phyloP scores from a whole-genome alignment of 2,888 invertebrate species.

The Ormyrus thymus region DNA sequence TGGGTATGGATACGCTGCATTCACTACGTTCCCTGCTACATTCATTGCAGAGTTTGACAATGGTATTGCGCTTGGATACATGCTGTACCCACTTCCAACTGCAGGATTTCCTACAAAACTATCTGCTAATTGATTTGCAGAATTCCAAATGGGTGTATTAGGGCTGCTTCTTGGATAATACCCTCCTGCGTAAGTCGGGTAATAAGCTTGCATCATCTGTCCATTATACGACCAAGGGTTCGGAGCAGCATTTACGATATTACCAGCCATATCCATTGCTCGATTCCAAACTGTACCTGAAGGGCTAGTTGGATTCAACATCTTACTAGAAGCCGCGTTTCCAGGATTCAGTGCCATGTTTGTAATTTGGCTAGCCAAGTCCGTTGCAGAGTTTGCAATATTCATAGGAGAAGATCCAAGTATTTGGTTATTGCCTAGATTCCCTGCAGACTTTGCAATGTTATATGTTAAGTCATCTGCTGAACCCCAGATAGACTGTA shows the following conservation, averaged over 20 bases:
- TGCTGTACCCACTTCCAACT: too few relatives aligned
- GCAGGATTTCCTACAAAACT: background rate
- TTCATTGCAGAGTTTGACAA: background rate
- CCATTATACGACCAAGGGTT: too few relatives aligned
- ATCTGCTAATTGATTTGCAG: conserved; percentile 18
- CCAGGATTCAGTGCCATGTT: conserved; percentile 12
- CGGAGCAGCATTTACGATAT: too few relatives aligned
- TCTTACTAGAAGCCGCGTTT: background rate
- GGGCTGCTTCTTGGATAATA: background rate
- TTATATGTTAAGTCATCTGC: background rate
- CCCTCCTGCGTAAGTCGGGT: conserved; percentile 8
- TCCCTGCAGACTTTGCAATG: background rate
- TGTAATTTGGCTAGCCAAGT: conserved; percentile 4
- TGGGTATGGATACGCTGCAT: background rate
- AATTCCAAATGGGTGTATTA: background rate
- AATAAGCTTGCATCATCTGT: too few relatives aligned
- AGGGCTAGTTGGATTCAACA: background rate
- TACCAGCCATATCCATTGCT: too few relatives aligned
- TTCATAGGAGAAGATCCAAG: background rate
- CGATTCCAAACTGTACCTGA: background rate
- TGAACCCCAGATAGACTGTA: background rate
- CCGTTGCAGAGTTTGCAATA: conserved; percentile 6
- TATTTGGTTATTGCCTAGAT: background rate
- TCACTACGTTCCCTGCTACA: conserved; percentile 1
- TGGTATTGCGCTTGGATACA: too few relatives aligned